Evolutionary conservation across 2,113 vertebrate genomes (phyloP).

Genomic region (Siphamia tubifer): DNA sequence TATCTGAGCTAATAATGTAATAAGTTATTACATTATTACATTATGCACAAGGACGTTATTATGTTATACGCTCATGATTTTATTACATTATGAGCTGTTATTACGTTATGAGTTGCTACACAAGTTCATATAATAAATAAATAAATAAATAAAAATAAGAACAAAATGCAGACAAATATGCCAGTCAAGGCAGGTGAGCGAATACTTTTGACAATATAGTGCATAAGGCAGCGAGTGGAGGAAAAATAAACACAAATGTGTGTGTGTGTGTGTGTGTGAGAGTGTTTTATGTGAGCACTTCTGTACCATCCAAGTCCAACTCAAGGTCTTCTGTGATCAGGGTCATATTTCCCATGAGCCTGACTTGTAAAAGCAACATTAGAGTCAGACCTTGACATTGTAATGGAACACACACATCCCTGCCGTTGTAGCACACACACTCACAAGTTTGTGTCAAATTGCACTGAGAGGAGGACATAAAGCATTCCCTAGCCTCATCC

Average conservation of each 20-base stretch:
- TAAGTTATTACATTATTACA: too few relatives aligned
- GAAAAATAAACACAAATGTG: not conserved
- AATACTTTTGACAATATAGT: too few relatives aligned
- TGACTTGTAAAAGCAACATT: slow-evolving; percentile 3
- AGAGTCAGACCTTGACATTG: slow-evolving; percentile 36
- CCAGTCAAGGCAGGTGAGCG: too few relatives aligned
- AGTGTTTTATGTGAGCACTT: not conserved
- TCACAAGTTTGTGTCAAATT: not conserved
- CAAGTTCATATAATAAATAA: too few relatives aligned
- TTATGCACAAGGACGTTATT: too few relatives aligned
- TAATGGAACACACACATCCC: not conserved
- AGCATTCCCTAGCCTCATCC: not conserved
- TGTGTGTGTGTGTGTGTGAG: slow-evolving; percentile 7
- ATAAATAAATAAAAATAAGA: too few relatives aligned
- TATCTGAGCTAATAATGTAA: too few relatives aligned
- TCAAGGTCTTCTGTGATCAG: slow-evolving; percentile 8
- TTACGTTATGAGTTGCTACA: too few relatives aligned
- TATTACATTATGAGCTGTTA: too few relatives aligned
- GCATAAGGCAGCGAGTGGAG: not conserved
- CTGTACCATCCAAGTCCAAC: not conserved
- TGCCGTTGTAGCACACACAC: not conserved
- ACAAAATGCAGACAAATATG: too few relatives aligned
- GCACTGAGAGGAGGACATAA: not conserved
- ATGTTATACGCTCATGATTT: too few relatives aligned
- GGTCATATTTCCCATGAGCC: slow-evolving; percentile 27